phyloP scores from a whole-genome alignment of 2,113 vertebrate species.

The Dromaius novaehollandiae region DNA sequence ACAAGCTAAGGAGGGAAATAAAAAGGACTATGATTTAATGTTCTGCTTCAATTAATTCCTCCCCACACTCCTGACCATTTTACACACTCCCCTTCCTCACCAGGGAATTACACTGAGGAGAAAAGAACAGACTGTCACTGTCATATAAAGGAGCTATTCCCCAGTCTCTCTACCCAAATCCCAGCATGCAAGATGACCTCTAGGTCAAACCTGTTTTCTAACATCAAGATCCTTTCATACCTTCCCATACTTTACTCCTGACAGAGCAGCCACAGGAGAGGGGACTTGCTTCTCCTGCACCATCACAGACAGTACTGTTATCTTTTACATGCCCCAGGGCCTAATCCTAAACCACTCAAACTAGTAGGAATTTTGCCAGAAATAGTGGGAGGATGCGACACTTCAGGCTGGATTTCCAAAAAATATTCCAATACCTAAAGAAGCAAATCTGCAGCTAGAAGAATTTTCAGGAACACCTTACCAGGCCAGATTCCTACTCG shows the following conservation, averaged over 20 bases:
- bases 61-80: not conserved
- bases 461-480: not conserved
- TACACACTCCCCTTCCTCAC: not conserved
- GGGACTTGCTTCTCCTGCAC: not conserved
- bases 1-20: conserved; percentile 83
- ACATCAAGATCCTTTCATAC: not conserved
- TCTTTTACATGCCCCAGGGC: not conserved
- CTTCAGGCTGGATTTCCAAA: not conserved
- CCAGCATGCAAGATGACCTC: not conserved
- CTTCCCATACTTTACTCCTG: not conserved
- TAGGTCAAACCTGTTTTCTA: not conserved
- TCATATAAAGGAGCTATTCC: not conserved
- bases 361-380: not conserved
- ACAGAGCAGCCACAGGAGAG: not conserved
- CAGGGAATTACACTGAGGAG: not conserved
- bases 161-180: not conserved
- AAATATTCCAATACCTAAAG: not conserved
- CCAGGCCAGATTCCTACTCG: not conserved
- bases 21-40: not conserved
- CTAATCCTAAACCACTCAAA: not conserved
- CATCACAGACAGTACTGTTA: not conserved
- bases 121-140: not conserved
- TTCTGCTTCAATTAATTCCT: not conserved
- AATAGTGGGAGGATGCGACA: not conserved
- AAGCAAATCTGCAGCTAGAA: not conserved